A percentile compares a stretch with the other conserved stretches of the same genome.
These are phyloP conservation scores for Drosophila incognita DNA, from an alignment of 2,888 invertebrate species.

Conservation along the genomic window DNA sequence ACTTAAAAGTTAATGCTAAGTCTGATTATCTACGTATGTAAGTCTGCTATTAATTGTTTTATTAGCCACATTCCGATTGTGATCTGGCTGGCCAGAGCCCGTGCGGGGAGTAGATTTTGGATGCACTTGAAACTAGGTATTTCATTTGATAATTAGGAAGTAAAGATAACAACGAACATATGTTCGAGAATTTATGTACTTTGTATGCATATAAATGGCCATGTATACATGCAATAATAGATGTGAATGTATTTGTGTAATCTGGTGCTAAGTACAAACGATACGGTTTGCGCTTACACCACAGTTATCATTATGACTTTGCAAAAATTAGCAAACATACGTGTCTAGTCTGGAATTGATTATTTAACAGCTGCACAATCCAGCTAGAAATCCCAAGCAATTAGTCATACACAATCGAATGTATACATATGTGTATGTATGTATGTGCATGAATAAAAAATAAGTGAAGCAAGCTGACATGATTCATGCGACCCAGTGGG, in stretches of 20 bases:
- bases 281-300: neutral
- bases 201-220: neutral
- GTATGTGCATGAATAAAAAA: neutral
- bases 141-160: constrained; percentile 1
- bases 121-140: constrained; percentile 1
- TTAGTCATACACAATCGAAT: neutral
- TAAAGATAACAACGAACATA: neutral
- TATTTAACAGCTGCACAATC: constrained; percentile 1
- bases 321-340: constrained; percentile 12
- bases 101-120: neutral
- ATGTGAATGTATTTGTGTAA: constrained; percentile 1
- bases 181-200: neutral
- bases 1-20: neutral
- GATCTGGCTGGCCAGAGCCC: neutral
- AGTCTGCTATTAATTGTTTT: neutral
- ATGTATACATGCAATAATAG: neutral
- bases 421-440: neutral
- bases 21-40: neutral
- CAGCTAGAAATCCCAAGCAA: neutral
- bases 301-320: constrained; percentile 22
- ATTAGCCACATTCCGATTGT: constrained; percentile 2
- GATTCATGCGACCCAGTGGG: neutral
- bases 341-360: constrained; percentile 1
- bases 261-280: constrained; percentile 4
- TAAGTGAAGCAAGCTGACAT: neutral